Evolutionary conservation across 2,797 vertebrate species (phyloP), one percentile per base, ranked within the genome.

Genomic region (Pangasius larnaudii): DNA sequence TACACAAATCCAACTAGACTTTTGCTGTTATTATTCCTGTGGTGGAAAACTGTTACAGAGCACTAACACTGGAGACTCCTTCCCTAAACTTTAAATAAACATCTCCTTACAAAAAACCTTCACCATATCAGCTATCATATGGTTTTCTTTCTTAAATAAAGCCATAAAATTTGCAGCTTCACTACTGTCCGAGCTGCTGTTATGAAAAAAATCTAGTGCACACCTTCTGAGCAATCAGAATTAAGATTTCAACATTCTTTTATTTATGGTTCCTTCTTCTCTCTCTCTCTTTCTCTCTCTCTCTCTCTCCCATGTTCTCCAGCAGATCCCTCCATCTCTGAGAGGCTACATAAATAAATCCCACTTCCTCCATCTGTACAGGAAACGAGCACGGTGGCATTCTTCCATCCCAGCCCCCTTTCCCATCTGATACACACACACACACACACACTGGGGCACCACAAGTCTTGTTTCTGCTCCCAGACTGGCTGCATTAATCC

Each of bases 271-370:
- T 61, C 33, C 7, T 13, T 13, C 30, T 30, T 77, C 13, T 51
- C 46, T 77, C 42, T 79, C 22, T 80, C 56, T 79, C 42, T 36
- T 16, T 78, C n/a, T 56, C 42, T 36, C 49, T 56, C 5, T 53
- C 10, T 9, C 75, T 6, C 27, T 30, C 6, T 77, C 75, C 7
- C n/a, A 42, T 74, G 39, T 74, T 72, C 71, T 74, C 36, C 19
- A 74, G 71, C n/a, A 53, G 46, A 77, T 58, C 63, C 72, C 24
- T 18, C 79, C 71, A 53, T 63, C 85, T 88, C 39, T 42, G 51
- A 85, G 65, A 85, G 80, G 56, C 87, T 90, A 86, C 82, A 90
- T 87, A 86, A 90, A 90, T 87, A 88, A 90, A 89, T 82, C 72
- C 79, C 33, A 83, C 79, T 85, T 65, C 82, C 84, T 89, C 90